phyloP scores from a whole-genome alignment of 2,888 invertebrate genomes.

The Nomada flava region DNA sequence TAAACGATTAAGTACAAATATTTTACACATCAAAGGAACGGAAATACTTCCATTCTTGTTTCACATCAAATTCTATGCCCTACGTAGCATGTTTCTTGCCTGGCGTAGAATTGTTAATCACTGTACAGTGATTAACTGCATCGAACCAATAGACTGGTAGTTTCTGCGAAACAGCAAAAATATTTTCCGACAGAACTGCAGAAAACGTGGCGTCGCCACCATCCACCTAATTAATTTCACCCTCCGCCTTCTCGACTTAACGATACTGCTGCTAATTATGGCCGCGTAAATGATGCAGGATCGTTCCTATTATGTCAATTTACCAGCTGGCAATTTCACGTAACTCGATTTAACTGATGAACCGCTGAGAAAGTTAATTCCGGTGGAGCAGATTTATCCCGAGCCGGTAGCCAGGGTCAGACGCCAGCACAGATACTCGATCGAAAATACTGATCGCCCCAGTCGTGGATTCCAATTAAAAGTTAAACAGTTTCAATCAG shows the following conservation, averaged over 20 bases:
- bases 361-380: constrained; percentile 62
- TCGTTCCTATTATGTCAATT: constrained; percentile 53
- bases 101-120: background rate
- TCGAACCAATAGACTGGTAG: background rate
- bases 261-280: constrained; percentile 50
- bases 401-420: constrained; percentile 20
- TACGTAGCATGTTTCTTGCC: no score
- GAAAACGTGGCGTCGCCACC: constrained; percentile 29
- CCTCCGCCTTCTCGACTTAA: constrained; percentile 40
- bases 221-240: constrained; percentile 49
- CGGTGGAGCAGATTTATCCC: constrained; percentile 35
- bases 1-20: no score
- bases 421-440: constrained; percentile 50
- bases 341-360: constrained; percentile 55
- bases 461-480: constrained; percentile 64
- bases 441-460: constrained; percentile 52
- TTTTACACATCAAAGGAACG: no score
- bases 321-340: constrained; percentile 52
- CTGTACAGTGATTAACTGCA: background rate
- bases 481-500: constrained; percentile 68
- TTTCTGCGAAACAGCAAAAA: constrained; percentile 36
- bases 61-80: no score
- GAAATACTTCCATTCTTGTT: no score
- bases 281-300: constrained; percentile 47
- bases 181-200: constrained; percentile 33